These are phyloP conservation scores for Drosophila nannoptera DNA, from an alignment of 1,140 invertebrate genomes.

Conservation along the genomic window DNA sequence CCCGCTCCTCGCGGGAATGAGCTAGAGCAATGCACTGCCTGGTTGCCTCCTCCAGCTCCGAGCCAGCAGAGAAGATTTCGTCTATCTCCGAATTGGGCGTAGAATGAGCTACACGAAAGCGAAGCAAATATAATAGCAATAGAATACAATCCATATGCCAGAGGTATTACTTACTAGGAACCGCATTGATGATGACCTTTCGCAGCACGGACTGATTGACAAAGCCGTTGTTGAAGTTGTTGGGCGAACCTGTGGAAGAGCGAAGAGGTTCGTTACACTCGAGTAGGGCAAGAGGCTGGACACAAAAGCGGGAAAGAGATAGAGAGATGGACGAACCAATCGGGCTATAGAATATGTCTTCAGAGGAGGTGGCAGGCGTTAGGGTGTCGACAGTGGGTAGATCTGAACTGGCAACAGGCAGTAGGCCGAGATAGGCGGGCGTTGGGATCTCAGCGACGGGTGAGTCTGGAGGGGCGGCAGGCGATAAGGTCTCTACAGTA, in stretches of 20 bases:
- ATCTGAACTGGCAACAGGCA: slow-evolving; percentile 17
- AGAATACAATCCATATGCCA: neutral
- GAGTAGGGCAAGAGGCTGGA: neutral
- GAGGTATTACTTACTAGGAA: slow-evolving; percentile 39
- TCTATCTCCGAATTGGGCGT: slow-evolving; percentile 47
- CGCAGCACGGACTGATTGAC: slow-evolving; percentile 40
- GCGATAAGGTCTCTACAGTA: slow-evolving; percentile 33
- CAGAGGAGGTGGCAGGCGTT: slow-evolving; percentile 72
- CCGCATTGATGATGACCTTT: slow-evolving; percentile 35
- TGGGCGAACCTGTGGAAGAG: slow-evolving; percentile 55
- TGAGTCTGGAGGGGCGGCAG: neutral
- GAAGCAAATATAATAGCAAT: neutral
- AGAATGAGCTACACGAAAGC: slow-evolving; percentile 38
- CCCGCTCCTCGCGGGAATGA: slow-evolving; percentile 1
- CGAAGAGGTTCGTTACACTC: neutral
- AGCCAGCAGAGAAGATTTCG: slow-evolving; percentile 15
- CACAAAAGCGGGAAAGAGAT: neutral
- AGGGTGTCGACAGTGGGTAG: slow-evolving; percentile 60
- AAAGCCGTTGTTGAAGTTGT: slow-evolving; percentile 48
- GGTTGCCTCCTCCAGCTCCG: slow-evolving; percentile 22
- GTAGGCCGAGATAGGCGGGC: neutral
- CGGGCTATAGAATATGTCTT: slow-evolving; percentile 76
- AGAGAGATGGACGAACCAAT: slow-evolving; percentile 59
- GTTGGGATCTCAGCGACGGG: slow-evolving; percentile 34
- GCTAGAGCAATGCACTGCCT: slow-evolving; percentile 17